Conservation (phyloP, 2,113 vertebrate genomes). For the Petrocephalus zakoni region DNA sequence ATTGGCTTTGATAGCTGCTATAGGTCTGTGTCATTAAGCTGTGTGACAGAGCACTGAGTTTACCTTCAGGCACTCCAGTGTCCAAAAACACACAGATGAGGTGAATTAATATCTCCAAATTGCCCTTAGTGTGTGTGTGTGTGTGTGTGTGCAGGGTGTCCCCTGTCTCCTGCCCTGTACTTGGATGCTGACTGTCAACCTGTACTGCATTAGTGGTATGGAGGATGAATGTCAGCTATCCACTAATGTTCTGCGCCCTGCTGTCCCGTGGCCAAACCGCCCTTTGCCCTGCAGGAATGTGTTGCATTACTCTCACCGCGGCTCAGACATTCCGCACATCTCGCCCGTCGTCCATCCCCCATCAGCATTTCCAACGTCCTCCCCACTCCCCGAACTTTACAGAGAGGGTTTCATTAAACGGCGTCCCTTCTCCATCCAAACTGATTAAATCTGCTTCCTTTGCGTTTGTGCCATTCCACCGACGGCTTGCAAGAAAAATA, state of each 20-base stretch:
- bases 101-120: no score
- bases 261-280: background rate
- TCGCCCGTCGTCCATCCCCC: background rate
- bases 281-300: background rate
- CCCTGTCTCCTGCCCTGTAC: background rate
- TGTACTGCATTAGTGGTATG: background rate
- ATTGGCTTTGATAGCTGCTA: background rate
- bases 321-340: background rate
- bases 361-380: background rate
- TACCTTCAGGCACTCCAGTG: background rate
- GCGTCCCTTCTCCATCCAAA: background rate
- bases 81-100: no score
- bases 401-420: background rate
- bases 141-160: background rate
- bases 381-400: background rate
- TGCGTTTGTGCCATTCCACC: background rate
- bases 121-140: no score
- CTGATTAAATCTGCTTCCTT: constrained; percentile 10
- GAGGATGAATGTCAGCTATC: background rate
- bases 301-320: background rate
- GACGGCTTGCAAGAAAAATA: constrained; percentile 1
- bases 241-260: background rate
- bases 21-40: background rate
- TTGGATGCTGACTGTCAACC: background rate
- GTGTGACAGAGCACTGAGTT: background rate